Conservation (phyloP, 2,888 invertebrate species). For the Cataglyphis rosenhaueri region DNA sequence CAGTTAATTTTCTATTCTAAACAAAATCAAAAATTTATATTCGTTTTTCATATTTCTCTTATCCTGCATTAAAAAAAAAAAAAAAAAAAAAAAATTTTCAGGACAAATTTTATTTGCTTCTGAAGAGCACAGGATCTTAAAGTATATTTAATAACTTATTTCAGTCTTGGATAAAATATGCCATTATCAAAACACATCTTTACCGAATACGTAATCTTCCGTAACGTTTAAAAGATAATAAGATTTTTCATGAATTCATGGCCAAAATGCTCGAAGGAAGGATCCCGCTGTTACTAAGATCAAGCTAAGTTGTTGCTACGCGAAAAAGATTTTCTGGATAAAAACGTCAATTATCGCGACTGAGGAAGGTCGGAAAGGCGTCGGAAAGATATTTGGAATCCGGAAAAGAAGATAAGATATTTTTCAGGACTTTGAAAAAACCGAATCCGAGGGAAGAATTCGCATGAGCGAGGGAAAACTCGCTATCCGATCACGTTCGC, state of each 20-base stretch:
- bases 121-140: neutral
- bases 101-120: neutral
- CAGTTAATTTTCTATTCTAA: neutral
- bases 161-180: neutral
- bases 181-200: neutral
- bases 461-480: neutral
- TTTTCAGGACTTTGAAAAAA: slow-evolving; percentile 22
- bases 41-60: neutral
- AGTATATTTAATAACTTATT: slow-evolving; percentile 35
- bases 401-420: slow-evolving; percentile 12
- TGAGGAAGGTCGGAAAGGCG: neutral
- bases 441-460: neutral
- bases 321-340: slow-evolving; percentile 16
- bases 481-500: slow-evolving; percentile 19
- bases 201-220: slow-evolving; percentile 1
- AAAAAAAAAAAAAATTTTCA: neutral
- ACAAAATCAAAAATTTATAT: neutral
- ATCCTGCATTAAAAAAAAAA: neutral
- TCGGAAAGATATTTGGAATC: slow-evolving; percentile 10
- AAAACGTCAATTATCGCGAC: slow-evolving; percentile 30
- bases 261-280: neutral
- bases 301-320: slow-evolving; percentile 25
- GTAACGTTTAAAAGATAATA: slow-evolving; percentile 21
- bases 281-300: neutral
- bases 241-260: slow-evolving; percentile 30